Evolutionary conservation across 2,797 vertebrate species (phyloP).

Genomic region (Pseudochirops corinnae): DNA sequence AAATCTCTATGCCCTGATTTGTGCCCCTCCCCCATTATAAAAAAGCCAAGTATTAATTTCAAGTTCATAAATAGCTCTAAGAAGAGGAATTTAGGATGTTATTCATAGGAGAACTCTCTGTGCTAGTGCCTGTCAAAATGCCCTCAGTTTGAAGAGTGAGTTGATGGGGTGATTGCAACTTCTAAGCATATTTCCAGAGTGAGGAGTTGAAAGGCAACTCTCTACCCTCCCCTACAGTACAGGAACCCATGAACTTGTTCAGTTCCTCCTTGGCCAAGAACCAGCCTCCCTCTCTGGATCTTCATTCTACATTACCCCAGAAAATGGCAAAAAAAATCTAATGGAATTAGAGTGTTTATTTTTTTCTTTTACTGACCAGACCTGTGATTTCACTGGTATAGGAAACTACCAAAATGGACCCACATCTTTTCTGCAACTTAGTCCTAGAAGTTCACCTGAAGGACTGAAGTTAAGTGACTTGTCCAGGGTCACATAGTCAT

Average conservation of each 20-base stretch:
- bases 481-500: background rate
- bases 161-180: background rate
- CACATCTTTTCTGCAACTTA: background rate
- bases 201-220: background rate
- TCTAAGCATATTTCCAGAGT: background rate
- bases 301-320: slow-evolving; percentile 11
- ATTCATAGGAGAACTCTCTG: slow-evolving; percentile 2
- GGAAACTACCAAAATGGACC: background rate
- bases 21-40: slow-evolving; percentile 6
- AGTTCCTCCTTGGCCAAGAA: background rate
- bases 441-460: background rate
- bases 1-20: slow-evolving; percentile 52
- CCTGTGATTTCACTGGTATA: background rate
- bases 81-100: slow-evolving; percentile 19
- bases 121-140: background rate
- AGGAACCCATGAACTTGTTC: background rate
- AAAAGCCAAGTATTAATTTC: slow-evolving; percentile 62
- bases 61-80: slow-evolving; percentile 39
- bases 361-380: background rate
- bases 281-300: background rate
- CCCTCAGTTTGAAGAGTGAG: slow-evolving; percentile 39
- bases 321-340: background rate
- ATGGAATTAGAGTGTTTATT: background rate
- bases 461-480: background rate
- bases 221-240: background rate